These are phyloP conservation scores for Leptodactylus fuscus DNA, from an alignment of 2,113 vertebrate genomes.

Conservation along the genomic window DNA sequence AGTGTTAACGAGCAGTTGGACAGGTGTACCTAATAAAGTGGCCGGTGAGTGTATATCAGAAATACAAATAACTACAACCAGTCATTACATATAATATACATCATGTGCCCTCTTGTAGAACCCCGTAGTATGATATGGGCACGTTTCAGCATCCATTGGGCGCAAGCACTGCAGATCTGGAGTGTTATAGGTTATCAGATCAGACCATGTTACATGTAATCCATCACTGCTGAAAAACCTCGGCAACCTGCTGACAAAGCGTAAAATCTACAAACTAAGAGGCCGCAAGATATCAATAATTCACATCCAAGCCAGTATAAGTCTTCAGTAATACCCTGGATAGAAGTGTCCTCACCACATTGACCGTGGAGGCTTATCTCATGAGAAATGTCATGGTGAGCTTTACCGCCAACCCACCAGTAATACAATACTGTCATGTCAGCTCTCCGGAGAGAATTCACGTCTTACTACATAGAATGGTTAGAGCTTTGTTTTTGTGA, in stretches of 20 bases:
- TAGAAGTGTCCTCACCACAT: background rate
- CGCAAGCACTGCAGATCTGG: background rate
- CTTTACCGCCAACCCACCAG: too few species aligned
- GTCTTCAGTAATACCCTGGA: background rate
- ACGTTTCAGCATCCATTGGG: background rate
- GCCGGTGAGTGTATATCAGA: too few species aligned
- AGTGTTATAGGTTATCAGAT: background rate
- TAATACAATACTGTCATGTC: too few species aligned
- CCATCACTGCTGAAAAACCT: background rate
- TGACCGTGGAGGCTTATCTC: background rate
- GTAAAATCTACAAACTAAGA: background rate
- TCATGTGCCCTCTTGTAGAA: background rate
- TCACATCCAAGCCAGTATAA: background rate
- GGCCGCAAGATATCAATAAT: background rate
- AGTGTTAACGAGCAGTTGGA: too few species aligned
- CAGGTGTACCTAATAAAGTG: too few species aligned
- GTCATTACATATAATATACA: too few species aligned
- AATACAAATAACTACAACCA: too few species aligned
- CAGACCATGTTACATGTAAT: background rate
- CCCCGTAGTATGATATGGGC: background rate
- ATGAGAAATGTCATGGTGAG: too few species aligned
- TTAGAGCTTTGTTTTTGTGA: too few species aligned
- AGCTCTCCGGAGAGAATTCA: too few species aligned
- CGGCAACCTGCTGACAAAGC: background rate
- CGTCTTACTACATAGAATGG: too few species aligned